phyloP scores from a whole-genome alignment of 2,113 vertebrate species.

The Phaetusa simplex region DNA sequence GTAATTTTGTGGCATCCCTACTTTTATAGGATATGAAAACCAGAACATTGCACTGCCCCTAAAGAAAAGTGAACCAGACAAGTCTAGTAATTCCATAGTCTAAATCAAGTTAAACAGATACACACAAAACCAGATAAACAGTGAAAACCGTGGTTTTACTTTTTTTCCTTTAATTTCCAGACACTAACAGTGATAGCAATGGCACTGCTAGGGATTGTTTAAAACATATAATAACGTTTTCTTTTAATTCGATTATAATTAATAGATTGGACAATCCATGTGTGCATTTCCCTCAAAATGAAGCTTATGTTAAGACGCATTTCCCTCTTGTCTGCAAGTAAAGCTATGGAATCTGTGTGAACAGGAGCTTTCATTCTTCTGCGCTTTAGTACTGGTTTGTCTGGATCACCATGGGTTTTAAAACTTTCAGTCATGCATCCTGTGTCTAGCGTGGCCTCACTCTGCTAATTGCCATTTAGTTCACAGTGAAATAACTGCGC shows the following conservation, averaged over 20 bases:
- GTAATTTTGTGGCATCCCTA: conserved; percentile 19
- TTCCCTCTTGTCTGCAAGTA: background rate
- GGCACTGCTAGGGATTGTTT: background rate
- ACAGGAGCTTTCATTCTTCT: background rate
- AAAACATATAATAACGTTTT: background rate
- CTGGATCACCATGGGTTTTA: background rate
- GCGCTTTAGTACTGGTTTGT: background rate
- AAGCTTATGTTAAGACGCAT: background rate
- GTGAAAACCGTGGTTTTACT: background rate
- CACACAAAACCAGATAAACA: background rate
- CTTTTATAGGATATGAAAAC: conserved; percentile 43
- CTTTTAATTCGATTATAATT: background rate
- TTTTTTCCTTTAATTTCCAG: background rate
- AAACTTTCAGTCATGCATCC: background rate
- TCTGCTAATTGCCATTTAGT: background rate
- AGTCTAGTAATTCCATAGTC: conserved; percentile 21
- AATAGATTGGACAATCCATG: background rate
- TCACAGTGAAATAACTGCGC: background rate
- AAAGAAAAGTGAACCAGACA: conserved; percentile 43
- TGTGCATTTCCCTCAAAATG: background rate
- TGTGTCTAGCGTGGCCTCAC: background rate
- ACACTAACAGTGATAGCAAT: background rate
- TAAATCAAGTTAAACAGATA: background rate
- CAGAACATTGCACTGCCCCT: background rate
- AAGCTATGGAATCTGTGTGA: background rate